Percentiles rank a stretch among this genome's conserved stretches.
These are phyloP conservation scores for Elysia crispata DNA, from an alignment of 2,888 invertebrate genomes.

Conservation along the genomic window DNA sequence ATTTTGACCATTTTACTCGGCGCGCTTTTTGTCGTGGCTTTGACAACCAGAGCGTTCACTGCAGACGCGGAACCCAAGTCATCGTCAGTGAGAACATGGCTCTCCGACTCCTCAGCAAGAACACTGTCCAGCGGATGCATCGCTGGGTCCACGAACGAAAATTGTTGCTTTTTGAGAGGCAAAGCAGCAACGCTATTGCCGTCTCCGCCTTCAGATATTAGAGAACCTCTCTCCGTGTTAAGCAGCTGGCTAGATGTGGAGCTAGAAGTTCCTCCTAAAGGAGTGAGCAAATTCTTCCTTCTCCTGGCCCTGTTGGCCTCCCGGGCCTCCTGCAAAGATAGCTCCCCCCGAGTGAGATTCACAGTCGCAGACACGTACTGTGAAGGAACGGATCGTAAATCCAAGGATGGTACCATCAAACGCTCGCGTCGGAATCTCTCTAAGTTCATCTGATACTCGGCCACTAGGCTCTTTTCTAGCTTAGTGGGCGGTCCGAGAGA, in stretches of 20 bases:
- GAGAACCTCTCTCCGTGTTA: no score
- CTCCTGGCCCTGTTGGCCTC: conserved; percentile 46
- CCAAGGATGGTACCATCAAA: conserved; percentile 45
- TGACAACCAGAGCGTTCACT: no score
- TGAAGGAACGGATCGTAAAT: conserved; percentile 14
- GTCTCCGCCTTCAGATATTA: background rate
- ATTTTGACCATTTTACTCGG: no score
- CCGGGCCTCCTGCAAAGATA: conserved; percentile 41
- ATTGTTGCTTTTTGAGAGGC: background rate
- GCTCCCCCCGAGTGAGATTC: conserved; percentile 49
- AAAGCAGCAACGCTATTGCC: background rate
- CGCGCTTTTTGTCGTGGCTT: no score
- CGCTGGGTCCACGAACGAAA: background rate
- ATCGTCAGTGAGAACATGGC: conserved; percentile 9
- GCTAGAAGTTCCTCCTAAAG: background rate
- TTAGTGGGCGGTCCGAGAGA: conserved; percentile 62
- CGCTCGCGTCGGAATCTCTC: conserved; percentile 61
- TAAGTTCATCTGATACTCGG: conserved; percentile 62
- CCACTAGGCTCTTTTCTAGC: conserved; percentile 62
- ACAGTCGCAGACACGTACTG: conserved; percentile 42
- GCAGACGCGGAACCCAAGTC: no score
- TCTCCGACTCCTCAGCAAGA: conserved; percentile 2
- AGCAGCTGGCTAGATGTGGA: no score
- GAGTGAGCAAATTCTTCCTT: background rate
- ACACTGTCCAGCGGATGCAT: background rate